Base-by-base conservation (phyloP, 2,888 invertebrate genomes). In the Dione vanillae region DNA sequence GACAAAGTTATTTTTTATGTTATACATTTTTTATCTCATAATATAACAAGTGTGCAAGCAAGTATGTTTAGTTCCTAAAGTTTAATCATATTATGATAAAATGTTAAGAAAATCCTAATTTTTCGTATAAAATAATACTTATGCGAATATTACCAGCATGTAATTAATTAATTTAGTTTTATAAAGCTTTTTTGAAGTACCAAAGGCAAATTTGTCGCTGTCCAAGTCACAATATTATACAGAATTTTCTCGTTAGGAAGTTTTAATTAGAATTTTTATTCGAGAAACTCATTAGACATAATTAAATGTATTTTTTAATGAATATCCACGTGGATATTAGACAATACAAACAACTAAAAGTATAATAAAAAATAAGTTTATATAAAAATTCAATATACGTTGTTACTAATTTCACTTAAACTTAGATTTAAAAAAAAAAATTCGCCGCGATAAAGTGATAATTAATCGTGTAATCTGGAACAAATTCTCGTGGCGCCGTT, bases 401-500 rank as follows among this genome's bases (percentile, higher is more conserved):
- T n/a, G n/a, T n/a, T n/a, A n/a, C n/a, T n/a, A n/a, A n/a, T n/a
- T n/a, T n/a, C n/a, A n/a, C n/a, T n/a, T n/a, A n/a, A n/a, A n/a
- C n/a, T n/a, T n/a, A n/a, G n/a, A n/a, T n/a, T n/a, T n/a, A n/a
- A n/a, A n/a, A n/a, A n/a, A n/a, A n/a, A n/a, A n/a, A n/a, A n/a
- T n/a, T 59, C 5, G 20, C 27, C n/a, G 59, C 43, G 62, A 37
- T 37, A 64, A 64, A 72, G 47, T 69, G 65, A 52, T 61, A 68
- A 69, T 64, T 54, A 45, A 66, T 45, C 37, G 27, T 45, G 49
- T 70, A 72, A 70, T 56, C 51, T 65, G 27, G 52, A 77, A 83
- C 83, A 85, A 83, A 82, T 84, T 83, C 83, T 80, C 78, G 80
- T 78, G 77, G 80, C 79, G 81, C 83, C 83, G 84, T 85, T 82